These are phyloP conservation scores for Chelonus insularis DNA, from an alignment of 1,140 invertebrate genomes.

Conservation along the genomic window DNA sequence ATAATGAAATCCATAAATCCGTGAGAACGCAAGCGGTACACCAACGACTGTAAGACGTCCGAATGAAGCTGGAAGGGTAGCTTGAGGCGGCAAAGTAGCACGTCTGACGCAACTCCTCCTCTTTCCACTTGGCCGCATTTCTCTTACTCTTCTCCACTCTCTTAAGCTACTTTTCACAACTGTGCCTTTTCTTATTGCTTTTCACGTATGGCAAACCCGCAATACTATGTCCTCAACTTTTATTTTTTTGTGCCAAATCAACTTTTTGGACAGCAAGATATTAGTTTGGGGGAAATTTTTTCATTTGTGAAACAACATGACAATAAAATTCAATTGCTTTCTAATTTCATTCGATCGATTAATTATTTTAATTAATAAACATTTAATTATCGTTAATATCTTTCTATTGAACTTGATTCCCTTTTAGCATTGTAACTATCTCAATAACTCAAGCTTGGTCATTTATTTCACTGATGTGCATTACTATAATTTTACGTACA, in stretches of 20 bases:
- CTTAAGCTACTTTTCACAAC: conserved; percentile 7
- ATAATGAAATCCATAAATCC: conserved; percentile 47
- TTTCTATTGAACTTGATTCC: too few species aligned
- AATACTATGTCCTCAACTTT: too few species aligned
- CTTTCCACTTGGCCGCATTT: conserved; percentile 29
- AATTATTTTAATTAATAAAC: too few species aligned
- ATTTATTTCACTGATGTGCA: conserved; percentile 16
- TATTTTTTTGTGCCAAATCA: too few species aligned
- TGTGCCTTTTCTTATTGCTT: not conserved
- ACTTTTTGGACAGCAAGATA: too few species aligned
- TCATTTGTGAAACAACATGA: not conserved
- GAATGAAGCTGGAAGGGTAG: not conserved
- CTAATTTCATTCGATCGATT: too few species aligned
- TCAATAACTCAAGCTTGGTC: conserved; percentile 16
- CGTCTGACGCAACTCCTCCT: conserved; percentile 26
- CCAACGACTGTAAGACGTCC: conserved; percentile 22
- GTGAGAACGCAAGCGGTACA: conserved; percentile 34
- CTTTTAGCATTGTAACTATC: conserved; percentile 23
- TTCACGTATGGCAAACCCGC: conserved; percentile 6
- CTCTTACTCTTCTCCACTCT: not conserved
- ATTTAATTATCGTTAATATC: too few species aligned
- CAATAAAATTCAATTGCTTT: too few species aligned
- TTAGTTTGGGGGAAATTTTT: not conserved
- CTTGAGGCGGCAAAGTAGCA: not conserved
- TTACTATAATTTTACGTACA: conserved; percentile 28